Percentiles rank a stretch among this genome's conserved stretches.
Evolutionary conservation across 2,113 vertebrate species (phyloP).

Genomic region (Ginglymostoma cirratum): DNA sequence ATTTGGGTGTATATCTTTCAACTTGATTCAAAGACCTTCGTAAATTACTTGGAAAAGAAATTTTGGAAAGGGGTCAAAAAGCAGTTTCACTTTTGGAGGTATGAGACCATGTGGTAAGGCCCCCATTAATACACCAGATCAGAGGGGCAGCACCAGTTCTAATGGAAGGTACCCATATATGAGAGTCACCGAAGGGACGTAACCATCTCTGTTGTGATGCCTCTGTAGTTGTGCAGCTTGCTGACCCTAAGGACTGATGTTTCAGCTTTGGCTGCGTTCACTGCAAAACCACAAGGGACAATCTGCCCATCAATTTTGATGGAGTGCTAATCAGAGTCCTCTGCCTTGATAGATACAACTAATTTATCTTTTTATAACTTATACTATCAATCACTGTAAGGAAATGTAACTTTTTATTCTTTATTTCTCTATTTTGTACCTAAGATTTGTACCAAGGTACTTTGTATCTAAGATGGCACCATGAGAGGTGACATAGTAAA

Average conservation of each 20-base stretch:
- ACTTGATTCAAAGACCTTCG: not conserved
- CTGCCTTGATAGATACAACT: not conserved
- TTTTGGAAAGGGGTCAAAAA: not conserved
- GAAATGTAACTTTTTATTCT: too few species aligned
- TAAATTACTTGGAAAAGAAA: not conserved
- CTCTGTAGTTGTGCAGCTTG: not conserved
- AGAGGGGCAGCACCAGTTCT: not conserved
- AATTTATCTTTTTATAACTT: too few species aligned
- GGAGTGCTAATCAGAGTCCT: not conserved
- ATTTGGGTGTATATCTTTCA: not conserved
- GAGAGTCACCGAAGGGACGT: not conserved
- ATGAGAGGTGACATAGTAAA: too few species aligned
- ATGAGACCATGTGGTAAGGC: not conserved
- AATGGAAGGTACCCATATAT: not conserved
- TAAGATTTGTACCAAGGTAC: too few species aligned
- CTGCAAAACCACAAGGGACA: not conserved
- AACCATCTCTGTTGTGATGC: not conserved
- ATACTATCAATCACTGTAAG: too few species aligned
- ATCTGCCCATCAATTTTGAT: not conserved
- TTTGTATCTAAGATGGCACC: too few species aligned
- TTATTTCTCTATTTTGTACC: too few species aligned
- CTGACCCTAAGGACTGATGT: not conserved
- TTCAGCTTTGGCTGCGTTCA: not conserved
- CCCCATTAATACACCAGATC: not conserved
- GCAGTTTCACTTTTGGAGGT: not conserved